phyloP scores from a whole-genome alignment of 1,140 invertebrate genomes.

The Antheraea pernyi region DNA sequence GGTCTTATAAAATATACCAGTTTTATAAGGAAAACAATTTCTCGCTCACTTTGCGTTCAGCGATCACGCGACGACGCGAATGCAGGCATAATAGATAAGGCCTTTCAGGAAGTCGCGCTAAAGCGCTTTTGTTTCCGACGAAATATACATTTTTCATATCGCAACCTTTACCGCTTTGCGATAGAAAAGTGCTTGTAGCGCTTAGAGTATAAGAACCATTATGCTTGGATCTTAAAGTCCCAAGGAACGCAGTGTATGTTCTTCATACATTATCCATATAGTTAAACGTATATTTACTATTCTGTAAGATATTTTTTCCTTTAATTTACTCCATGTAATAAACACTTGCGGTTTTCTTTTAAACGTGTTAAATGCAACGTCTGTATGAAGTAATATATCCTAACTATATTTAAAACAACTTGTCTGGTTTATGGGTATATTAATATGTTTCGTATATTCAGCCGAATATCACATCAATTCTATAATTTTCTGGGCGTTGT shows the following conservation, averaged over 20 bases:
- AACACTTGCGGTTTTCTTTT: not conserved
- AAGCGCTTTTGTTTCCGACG: constrained; percentile 60
- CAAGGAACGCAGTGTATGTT: not conserved
- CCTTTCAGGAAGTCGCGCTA: constrained; percentile 50
- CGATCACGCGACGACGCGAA: constrained; percentile 43
- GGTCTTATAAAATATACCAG: not conserved
- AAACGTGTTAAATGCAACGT: too few relatives aligned
- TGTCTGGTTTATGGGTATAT: too few relatives aligned
- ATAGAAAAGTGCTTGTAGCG: constrained; percentile 56
- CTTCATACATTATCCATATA: not conserved
- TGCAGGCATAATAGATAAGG: constrained; percentile 58
- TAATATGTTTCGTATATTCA: too few relatives aligned
- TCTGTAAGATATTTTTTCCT: not conserved
- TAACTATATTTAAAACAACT: too few relatives aligned
- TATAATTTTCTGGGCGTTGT: too few relatives aligned
- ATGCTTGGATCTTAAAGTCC: constrained; percentile 42
- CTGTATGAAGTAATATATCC: not conserved
- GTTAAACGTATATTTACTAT: not conserved
- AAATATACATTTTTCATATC: constrained; percentile 64
- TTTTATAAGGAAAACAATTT: constrained; percentile 57
- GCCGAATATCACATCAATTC: too few relatives aligned
- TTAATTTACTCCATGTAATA: not conserved
- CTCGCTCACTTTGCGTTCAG: constrained; percentile 62
- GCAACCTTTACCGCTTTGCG: constrained; percentile 23
- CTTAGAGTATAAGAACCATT: constrained; percentile 41